Base-by-base conservation (phyloP, 2,797 vertebrate species). In the Eurystomus glaucurus region DNA sequence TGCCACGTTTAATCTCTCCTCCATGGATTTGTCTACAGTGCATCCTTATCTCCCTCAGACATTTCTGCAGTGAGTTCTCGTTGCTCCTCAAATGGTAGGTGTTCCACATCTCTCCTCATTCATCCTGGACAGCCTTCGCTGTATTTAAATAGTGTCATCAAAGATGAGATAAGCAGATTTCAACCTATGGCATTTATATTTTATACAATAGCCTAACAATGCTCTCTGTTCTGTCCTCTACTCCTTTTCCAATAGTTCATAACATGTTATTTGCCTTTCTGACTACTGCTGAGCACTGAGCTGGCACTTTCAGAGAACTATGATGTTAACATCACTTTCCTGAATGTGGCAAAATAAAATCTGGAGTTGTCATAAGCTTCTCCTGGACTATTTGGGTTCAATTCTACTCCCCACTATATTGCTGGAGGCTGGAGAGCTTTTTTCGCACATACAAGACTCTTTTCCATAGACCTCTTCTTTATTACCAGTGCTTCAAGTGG, bases 321-420 rank as follows among this genome's bases (percentile, higher is more conserved):
- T 62, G 50, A 81, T 43, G 51, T 9, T 45, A 83, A 29, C 25
- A 75, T 58, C 50, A 76, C 35, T 69, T 72, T 72, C 54, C 83
- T 57, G 28, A 93, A 69, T 33, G 35, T 5, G 51, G 76, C 81
- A 69, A 88, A 83, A 82, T 37, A 85, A 84, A 90, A 88, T 76
- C 52, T 37, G 72, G 39, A 78, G 57, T 62, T 92, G 29, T 64
- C 48, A 50, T 51, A 88, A 93, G 19, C 4, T 92, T 86, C 33
- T 81, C 25, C 26, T n/a, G 19, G 50, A 81, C 13, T 91, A 9
- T 70, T 55, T 86, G 43, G n/a, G 2, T 66, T 88, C 55, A 76
- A 4, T 79, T 72, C 17, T 79, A 62, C 13, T 88, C 69, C 41
- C 13, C 37, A 23, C 17, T 90, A 25, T 28, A 65, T 51, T 0